Base-by-base conservation (phyloP, 2,797 vertebrate genomes). In the Sebastes taczanowskii region DNA sequence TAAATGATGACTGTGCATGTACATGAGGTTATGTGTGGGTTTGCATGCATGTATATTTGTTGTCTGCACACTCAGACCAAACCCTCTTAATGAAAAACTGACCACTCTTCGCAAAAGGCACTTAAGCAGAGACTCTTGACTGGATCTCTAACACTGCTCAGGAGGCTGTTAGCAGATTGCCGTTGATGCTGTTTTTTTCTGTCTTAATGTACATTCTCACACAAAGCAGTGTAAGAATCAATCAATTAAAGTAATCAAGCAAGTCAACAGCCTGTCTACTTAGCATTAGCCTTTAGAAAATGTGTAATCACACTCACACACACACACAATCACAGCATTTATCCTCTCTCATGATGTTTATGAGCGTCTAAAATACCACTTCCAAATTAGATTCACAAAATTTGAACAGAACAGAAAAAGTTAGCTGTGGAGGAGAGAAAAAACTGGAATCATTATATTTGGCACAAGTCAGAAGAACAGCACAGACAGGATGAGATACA, bases 71-170 rank as follows among this genome's bases (percentile, higher is more conserved):
- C 78, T 88, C 87, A 85, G 87, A 87, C 84, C 77, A 77, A 88
- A 78, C 49, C 81, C 81, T 82, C 75, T 63, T 49, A 42, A 82
- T 85, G 80, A 82, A 75, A 78, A 83, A 77, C 59, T 29, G 72
- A 73, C 68, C 74, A 81, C 69, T 83, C 73, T 35, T 78, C 13
- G 29, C 72, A 49, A 84, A 62, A 81, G 91, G 91, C 91, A 90
- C 91, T 91, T 85, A 66, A 89, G 83, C 74, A 71, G 84, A 91
- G 80, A 86, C 83, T 80, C 79, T 58, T 71, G 68, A 52, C 75
- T 14, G 78, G 64, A 71, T 78, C 82, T 88, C 78, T 82, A 52
- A 80, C 55, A 16, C 64, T 35, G 77, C 68, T 72, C 5, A 65
- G 78, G 64, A 85, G 82, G 77, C 78, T 64, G 53, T 52, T 58